These are phyloP conservation scores for Oscheius sp. DNA, from an alignment of 2,888 invertebrate species.

Conservation along the genomic window DNA sequence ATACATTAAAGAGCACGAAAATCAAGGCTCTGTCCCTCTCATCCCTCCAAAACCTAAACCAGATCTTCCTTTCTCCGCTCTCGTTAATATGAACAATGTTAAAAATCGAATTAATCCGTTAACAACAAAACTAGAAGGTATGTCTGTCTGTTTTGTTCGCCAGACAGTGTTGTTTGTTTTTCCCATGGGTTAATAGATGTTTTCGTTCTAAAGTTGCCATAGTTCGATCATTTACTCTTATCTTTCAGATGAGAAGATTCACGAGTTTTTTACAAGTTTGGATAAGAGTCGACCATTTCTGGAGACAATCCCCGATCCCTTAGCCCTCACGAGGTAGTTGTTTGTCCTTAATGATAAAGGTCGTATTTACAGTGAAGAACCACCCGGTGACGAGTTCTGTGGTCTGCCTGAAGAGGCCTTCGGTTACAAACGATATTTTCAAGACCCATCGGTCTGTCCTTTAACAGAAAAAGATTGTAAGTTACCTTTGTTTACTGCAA, in stretches of 20 bases:
- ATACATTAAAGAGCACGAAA: slow-evolving; percentile 6
- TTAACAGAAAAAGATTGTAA: neutral
- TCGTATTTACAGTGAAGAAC: slow-evolving; percentile 36
- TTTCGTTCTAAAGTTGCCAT: too few relatives aligned
- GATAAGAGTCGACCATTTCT: too few relatives aligned
- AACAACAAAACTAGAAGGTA: too few relatives aligned
- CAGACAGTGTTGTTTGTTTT: too few relatives aligned
- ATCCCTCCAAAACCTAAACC: slow-evolving; percentile 7
- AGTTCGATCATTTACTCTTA: too few relatives aligned
- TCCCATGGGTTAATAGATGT: too few relatives aligned
- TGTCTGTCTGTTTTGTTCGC: too few relatives aligned
- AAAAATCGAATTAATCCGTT: neutral
- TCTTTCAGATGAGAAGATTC: too few relatives aligned
- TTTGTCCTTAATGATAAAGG: neutral
- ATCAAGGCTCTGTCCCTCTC: neutral
- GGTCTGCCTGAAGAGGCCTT: slow-evolving; percentile 43
- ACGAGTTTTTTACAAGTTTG: too few relatives aligned
- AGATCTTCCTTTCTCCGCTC: neutral
- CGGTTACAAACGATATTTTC: slow-evolving; percentile 17
- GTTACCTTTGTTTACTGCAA: neutral
- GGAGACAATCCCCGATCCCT: too few relatives aligned
- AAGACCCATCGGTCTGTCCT: neutral
- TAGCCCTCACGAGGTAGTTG: neutral
- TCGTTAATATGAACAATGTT: neutral
- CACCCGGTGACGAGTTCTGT: slow-evolving; percentile 41